Conservation (phyloP, 1,140 invertebrate species). For the Solenopsis fugax region DNA sequence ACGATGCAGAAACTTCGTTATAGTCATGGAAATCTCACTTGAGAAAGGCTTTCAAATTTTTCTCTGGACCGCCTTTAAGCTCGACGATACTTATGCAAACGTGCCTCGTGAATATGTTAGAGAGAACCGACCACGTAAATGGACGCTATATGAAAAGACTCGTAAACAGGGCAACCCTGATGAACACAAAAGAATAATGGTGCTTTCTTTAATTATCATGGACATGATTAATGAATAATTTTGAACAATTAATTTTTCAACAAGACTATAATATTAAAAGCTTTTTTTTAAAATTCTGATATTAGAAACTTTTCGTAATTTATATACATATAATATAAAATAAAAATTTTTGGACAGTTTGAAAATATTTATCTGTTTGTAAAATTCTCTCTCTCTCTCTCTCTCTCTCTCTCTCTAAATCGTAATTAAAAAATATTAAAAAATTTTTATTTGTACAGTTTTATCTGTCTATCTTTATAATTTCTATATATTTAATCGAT, state of each 20-base stretch:
- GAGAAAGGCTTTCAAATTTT: slow-evolving; percentile 67
- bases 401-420: not conserved
- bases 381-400: not conserved
- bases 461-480: not conserved
- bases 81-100: slow-evolving; percentile 57
- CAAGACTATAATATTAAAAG: not conserved
- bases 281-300: not conserved
- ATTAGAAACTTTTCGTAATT: not conserved
- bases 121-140: slow-evolving; percentile 39
- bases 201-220: slow-evolving; percentile 27
- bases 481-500: not conserved
- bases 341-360: not conserved
- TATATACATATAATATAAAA: not conserved
- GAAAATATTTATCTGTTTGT: not conserved
- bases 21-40: slow-evolving; percentile 71
- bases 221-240: slow-evolving; percentile 15
- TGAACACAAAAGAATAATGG: slow-evolving; percentile 41
- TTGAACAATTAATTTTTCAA: slow-evolving; percentile 11
- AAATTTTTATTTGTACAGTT: not conserved
- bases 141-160: slow-evolving; percentile 28
- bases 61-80: slow-evolving; percentile 59
- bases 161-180: slow-evolving; percentile 26
- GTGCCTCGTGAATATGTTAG: slow-evolving; percentile 46
- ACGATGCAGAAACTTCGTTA: slow-evolving; percentile 63
- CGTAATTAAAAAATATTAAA: not conserved